Base-by-base conservation (phyloP, 64 coral and sea anemone genomes). In the Stichodactyla mertensii region DNA sequence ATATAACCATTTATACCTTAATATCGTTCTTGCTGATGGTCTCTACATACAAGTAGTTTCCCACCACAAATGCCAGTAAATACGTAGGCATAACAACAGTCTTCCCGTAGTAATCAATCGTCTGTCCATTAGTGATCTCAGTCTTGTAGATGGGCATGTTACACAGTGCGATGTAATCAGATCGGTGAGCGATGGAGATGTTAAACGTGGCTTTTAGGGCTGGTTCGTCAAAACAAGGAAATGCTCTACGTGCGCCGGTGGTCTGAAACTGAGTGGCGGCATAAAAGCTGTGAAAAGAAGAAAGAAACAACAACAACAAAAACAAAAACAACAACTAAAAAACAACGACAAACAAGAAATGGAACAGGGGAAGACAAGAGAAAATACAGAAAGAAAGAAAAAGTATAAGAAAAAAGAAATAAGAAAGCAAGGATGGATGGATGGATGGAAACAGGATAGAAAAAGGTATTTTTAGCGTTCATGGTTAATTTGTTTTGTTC, bases 201-300 rank as follows among this genome's bases (percentile, higher is more conserved):
- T 62, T 84, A 9, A 89, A 89, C 0, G 82, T 89, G 69, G 88
- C 82, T 89, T 89, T 89, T 18, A 89, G 23, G 20, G 82, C 80
- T 12, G 88, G 88, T 26, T 89, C 88, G 27, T 89, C 88, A 57
- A 89, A 85, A 51, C 88, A 89, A 51, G 88, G 88, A 57, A 89
- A 89, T 10, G 88, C 79, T 16, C 28, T 84, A 52, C 88, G 61
- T 5, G 88, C 88, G 15, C 84, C 61, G 1, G 52, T 31, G 18
- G 52, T 18, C 51, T 89, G 55, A 57, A 89, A 85, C 82, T 89
- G 88, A 18, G 88, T 89, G 7, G 82, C 71, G 45, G 71, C 86
- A 69, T 78, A 56, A 16, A 51, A 56, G 10, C 86, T 88, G 26
- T 45, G 61, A 64, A 64, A 64, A 79, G 4, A 51, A 19, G 6